A percentile compares a stretch with the other conserved stretches of the same genome.
Conservation (phyloP, 2,888 invertebrate genomes). For the Rhagophthalmus giganteus region DNA sequence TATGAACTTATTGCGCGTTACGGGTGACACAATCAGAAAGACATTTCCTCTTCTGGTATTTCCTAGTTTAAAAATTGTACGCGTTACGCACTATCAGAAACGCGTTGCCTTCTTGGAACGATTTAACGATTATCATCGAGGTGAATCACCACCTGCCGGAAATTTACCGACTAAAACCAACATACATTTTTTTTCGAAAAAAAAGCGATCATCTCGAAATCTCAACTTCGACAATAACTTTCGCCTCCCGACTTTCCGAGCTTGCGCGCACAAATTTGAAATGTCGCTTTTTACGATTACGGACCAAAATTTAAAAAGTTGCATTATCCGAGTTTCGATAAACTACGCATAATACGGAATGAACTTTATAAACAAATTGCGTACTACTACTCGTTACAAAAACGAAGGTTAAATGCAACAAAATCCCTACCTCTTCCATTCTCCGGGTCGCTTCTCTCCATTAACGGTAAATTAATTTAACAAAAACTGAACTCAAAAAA, state of each 20-base stretch:
- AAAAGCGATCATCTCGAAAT: not conserved
- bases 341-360: conserved; percentile 24
- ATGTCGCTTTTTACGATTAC: not conserved
- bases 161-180: conserved; percentile 21
- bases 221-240: not conserved
- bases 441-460: conserved; percentile 44
- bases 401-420: conserved; percentile 25
- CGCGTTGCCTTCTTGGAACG: conserved; percentile 26
- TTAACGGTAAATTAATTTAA: conserved; percentile 31
- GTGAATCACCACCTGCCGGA: conserved; percentile 37
- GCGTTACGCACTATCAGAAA: conserved; percentile 23
- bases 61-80: conserved; percentile 8
- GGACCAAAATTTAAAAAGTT: not conserved
- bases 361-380: conserved; percentile 23
- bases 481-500: conserved; percentile 32
- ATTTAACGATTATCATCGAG: conserved; percentile 31
- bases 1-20: conserved; percentile 9
- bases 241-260: too few relatives aligned
- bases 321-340: conserved; percentile 2
- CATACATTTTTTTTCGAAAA: conserved; percentile 16
- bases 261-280: conserved; percentile 17
- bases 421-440: conserved; percentile 45
- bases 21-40: conserved; percentile 17
- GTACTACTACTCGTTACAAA: conserved; percentile 15
- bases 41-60: conserved; percentile 15